Conservation (phyloP, 2,113 vertebrate species). For the Rhipidura dahli region DNA sequence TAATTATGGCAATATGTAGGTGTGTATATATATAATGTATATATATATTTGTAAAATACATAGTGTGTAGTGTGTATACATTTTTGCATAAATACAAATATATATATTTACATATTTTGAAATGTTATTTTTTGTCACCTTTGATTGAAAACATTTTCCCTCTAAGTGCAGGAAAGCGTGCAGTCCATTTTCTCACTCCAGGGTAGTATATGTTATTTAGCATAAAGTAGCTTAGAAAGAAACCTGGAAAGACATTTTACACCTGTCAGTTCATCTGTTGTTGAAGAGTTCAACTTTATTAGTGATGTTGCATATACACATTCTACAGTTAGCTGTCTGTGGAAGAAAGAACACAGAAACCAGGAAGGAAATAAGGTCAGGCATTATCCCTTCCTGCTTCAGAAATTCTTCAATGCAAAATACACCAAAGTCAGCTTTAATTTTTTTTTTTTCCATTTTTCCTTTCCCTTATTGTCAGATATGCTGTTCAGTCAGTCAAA, state of each 20-base stretch:
- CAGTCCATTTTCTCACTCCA: not conserved
- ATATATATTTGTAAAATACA: not conserved
- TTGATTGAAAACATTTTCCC: not conserved
- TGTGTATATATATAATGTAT: not conserved
- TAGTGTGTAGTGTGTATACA: rapidly evolving
- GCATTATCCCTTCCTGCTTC: not conserved
- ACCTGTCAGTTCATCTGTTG: not conserved
- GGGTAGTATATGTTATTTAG: not conserved
- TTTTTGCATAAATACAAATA: not conserved
- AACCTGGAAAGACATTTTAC: not conserved
- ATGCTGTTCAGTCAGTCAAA: not conserved
- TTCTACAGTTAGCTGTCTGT: not conserved
- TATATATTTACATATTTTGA: not conserved
- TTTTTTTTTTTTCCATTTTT: not conserved
- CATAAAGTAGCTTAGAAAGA: not conserved
- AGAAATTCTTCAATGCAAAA: not conserved
- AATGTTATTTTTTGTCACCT: not conserved
- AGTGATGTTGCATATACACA: not conserved
- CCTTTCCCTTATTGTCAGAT: not conserved
- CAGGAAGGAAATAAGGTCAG: not conserved
- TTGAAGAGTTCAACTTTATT: not conserved
- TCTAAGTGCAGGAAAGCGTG: not conserved
- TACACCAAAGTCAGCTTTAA: not conserved
- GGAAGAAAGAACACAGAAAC: not conserved
- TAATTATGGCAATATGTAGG: not conserved